phyloP scores from a whole-genome alignment of 1,140 invertebrate species.

The Halyomorpha halys region DNA sequence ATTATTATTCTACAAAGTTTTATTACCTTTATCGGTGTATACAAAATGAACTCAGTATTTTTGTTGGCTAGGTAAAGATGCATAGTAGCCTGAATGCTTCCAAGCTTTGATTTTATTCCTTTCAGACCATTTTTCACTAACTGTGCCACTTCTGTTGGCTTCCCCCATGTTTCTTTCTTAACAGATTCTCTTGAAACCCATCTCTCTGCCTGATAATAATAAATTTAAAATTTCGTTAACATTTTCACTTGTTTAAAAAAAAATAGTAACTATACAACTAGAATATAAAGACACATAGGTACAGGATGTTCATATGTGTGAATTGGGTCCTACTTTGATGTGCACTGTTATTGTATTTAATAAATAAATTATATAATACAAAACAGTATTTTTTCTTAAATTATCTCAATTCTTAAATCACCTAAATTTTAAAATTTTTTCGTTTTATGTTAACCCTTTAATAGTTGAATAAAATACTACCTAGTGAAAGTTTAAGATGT shows the following conservation, averaged over 20 bases:
- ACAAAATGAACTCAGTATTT: constrained; percentile 92
- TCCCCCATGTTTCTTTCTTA: constrained; percentile 24
- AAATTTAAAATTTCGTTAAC: neutral
- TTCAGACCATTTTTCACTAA: constrained; percentile 51
- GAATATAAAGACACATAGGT: constrained; percentile 2
- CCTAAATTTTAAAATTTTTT: no score
- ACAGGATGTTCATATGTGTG: no score
- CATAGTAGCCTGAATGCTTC: constrained; percentile 75
- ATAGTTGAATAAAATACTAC: no score
- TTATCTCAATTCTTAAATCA: no score
- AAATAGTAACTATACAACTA: constrained; percentile 9
- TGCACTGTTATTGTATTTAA: no score
- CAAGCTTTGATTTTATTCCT: constrained; percentile 66
- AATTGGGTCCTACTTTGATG: no score
- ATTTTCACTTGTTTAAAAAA: neutral
- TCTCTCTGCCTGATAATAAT: constrained; percentile 25
- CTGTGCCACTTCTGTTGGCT: constrained; percentile 14
- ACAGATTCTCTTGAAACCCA: constrained; percentile 23
- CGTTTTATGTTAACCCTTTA: no score
- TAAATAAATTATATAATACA: no score
- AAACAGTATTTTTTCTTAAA: no score
- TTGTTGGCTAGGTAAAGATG: constrained; percentile 90
- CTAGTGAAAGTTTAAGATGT: no score
- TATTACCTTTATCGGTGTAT: constrained; percentile 75
- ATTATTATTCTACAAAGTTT: neutral